Conservation (phyloP, 2,888 invertebrate species). For the Venusia cambrica region DNA sequence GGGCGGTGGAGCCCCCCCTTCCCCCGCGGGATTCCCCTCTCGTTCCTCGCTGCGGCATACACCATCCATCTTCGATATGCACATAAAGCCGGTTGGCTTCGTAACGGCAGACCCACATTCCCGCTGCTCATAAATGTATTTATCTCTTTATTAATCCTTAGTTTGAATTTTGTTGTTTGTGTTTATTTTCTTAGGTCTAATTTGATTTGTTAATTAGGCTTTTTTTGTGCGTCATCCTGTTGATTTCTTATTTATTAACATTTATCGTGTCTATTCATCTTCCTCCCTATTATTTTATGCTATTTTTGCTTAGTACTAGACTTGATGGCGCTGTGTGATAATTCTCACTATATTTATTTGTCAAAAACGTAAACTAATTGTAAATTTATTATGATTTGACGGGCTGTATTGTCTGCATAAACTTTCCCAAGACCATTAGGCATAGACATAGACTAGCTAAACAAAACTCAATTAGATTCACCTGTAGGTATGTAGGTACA, state of each 20-base stretch:
- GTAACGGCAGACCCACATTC: constrained; percentile 78
- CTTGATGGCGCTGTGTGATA: no score
- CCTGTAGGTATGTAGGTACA: constrained; percentile 47
- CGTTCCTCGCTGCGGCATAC: constrained; percentile 49
- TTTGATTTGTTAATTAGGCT: constrained; percentile 22
- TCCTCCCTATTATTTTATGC: no score
- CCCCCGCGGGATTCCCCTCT: constrained; percentile 32
- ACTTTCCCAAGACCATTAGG: constrained; percentile 17
- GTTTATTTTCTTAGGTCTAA: constrained; percentile 40
- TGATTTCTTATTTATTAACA: constrained; percentile 5
- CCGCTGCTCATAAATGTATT: constrained; percentile 78
- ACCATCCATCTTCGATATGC: constrained; percentile 80
- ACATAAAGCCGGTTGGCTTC: constrained; percentile 77
- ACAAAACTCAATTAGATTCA: constrained; percentile 58
- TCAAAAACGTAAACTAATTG: no score
- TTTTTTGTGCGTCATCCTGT: constrained; percentile 2
- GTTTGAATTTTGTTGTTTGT: constrained; percentile 70
- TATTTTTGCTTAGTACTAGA: no score
- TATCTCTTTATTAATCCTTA: constrained; percentile 79
- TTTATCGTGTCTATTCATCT: no score
- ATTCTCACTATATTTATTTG: no score
- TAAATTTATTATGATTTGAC: no score
- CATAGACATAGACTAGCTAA: constrained; percentile 19
- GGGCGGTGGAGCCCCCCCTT: constrained; percentile 44
- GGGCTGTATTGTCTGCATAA: no score